Conservation (phyloP, 2,113 vertebrate species). For the Aviceda subcristata region DNA sequence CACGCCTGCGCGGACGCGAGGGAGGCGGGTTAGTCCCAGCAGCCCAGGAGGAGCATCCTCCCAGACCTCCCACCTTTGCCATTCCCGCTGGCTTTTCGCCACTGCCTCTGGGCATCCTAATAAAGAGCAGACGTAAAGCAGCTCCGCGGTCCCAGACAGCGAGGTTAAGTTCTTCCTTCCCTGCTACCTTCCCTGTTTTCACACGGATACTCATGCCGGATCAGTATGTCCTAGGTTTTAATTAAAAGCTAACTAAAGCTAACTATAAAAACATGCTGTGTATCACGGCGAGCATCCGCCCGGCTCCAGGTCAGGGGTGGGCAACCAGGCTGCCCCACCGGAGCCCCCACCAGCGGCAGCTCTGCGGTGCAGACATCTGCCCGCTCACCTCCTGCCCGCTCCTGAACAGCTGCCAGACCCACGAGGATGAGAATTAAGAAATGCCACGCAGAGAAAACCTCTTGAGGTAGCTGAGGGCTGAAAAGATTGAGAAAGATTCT, state of each 20-base stretch:
- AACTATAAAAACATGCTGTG: not conserved
- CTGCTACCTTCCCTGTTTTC: not conserved
- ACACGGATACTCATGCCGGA: fast-evolving
- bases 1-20: conserved; percentile 77
- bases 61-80: not conserved
- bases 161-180: not conserved
- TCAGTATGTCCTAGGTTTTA: not conserved
- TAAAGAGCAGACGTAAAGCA: not conserved
- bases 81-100: fast-evolving
- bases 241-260: not conserved
- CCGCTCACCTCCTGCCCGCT: fast-evolving
- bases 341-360: not conserved
- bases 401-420: not conserved
- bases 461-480: not conserved
- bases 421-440: not conserved
- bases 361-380: fast-evolving
- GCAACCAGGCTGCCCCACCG: not conserved
- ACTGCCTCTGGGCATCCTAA: not conserved
- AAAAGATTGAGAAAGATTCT: conserved; percentile 3
- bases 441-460: not conserved
- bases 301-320: not conserved
- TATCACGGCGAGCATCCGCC: not conserved
- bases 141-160: fast-evolving
- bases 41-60: not conserved
- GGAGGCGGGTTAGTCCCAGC: not conserved